phyloP scores from a whole-genome alignment of 1,140 invertebrate species.

The Pentalonia nigronervosa region DNA sequence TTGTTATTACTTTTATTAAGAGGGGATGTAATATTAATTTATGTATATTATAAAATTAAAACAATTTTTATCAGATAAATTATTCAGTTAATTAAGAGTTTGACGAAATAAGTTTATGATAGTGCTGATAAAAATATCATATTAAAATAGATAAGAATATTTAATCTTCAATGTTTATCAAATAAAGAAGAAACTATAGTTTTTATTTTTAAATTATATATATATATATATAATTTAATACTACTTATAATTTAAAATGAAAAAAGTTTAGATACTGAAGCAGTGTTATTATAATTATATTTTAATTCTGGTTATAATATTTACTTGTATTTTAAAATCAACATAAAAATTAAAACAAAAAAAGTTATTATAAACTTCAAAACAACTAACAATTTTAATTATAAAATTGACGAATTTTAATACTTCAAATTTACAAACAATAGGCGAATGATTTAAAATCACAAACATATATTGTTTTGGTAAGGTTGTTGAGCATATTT shows the following conservation, averaged over 20 bases:
- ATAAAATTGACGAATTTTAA: not conserved
- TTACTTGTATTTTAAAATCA: not conserved
- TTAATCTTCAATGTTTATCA: not conserved
- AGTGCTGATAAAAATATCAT: not conserved
- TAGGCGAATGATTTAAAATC: not conserved
- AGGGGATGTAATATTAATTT: slow-evolving; percentile 1
- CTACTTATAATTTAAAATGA: too few species aligned
- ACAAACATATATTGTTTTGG: not conserved
- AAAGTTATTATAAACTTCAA: not conserved
- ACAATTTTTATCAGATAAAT: not conserved
- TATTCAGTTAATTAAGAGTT: not conserved
- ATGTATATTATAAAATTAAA: not conserved
- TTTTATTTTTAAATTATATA: not conserved
- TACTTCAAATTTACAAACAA: not conserved
- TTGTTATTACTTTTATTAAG: not conserved
- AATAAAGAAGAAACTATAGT: not conserved
- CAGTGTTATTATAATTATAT: not conserved
- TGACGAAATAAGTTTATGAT: not conserved
- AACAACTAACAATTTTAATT: not conserved
- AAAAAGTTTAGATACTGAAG: not conserved
- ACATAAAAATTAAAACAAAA: not conserved
- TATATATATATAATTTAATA: not conserved
- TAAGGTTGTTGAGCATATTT: not conserved
- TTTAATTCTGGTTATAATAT: not conserved
- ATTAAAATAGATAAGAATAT: not conserved